Evolutionary conservation across 2,113 vertebrate genomes (phyloP).

Genomic region (Labeo rohita): DNA sequence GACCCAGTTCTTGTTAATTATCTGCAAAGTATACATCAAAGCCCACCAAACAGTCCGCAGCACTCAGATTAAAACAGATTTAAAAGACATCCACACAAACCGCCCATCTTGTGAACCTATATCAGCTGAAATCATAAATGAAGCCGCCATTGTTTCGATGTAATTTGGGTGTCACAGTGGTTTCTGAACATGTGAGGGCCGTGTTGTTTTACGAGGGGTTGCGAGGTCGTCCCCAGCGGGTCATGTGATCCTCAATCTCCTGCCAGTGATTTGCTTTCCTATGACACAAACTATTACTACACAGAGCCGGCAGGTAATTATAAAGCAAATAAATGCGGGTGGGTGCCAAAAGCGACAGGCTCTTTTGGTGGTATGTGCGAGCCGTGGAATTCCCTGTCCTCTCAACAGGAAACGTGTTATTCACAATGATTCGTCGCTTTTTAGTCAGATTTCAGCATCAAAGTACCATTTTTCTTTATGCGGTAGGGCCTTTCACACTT

Average conservation of each 20-base stretch:
- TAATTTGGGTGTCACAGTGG: slow-evolving; percentile 70
- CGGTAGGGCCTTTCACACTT: slow-evolving; percentile 18
- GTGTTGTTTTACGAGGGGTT: slow-evolving; percentile 76
- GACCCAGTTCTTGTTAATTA: slow-evolving; percentile 79
- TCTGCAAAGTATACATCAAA: slow-evolving; percentile 77
- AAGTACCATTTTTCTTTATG: slow-evolving; percentile 34
- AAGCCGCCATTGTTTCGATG: slow-evolving; percentile 72
- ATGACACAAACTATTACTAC: slow-evolving; percentile 87
- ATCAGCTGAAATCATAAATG: slow-evolving; percentile 68
- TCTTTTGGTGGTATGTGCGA: slow-evolving; percentile 68
- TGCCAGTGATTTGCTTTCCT: slow-evolving; percentile 90
- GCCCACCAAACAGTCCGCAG: slow-evolving; percentile 57
- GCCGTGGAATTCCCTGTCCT: slow-evolving; percentile 67
- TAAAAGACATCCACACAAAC: slow-evolving; percentile 51
- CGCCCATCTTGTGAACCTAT: slow-evolving; percentile 45
- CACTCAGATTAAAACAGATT: slow-evolving; percentile 56
- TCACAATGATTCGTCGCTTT: slow-evolving; percentile 54
- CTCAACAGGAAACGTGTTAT: slow-evolving; percentile 78
- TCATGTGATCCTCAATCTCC: slow-evolving; percentile 71
- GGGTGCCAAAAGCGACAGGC: slow-evolving; percentile 72
- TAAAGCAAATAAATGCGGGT: slow-evolving; percentile 87
- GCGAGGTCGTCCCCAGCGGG: slow-evolving; percentile 76
- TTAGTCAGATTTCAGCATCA: slow-evolving; percentile 12
- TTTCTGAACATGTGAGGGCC: slow-evolving; percentile 62
- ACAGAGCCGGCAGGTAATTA: slow-evolving; percentile 80